Evolutionary conservation across 2,888 invertebrate species (phyloP), one percentile per base, ranked within the genome.

Genomic region (Dendrolimus pini): DNA sequence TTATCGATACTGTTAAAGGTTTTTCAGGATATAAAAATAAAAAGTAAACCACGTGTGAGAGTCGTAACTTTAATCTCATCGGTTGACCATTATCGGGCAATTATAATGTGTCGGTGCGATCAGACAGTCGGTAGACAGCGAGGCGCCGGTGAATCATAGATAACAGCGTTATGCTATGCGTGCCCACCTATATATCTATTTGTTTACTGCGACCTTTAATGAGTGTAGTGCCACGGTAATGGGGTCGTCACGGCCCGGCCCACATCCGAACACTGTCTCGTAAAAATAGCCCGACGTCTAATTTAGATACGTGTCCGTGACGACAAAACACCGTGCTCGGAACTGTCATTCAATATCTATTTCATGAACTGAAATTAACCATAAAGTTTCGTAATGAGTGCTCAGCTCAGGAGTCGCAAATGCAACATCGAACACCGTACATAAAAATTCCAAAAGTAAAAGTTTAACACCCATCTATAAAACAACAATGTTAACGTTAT

Each of bases 61-160:
- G 76, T 79, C 76, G 75, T 76, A 82, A 72, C 69, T 81, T 80
- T 83, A 84, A 85, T 84, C 81, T 82, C 82, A 80, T 82, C 80
- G 78, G 75, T 68, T 75, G 77, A 76, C 78, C 80, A 85, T 85
- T 85, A 88, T 86, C 84, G 80, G 77, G 72, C 74, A 74, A 80
- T 84, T 83, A 83, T 80, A 78, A 77, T 80, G 78, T 80, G 82
- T 73, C 80, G 80, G 80, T 68, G 71, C 80, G 81, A 88, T 87
- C 85, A 88, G 86, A 88, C 88, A 70, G 70, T 64, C 69, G 74
- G 78, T 82, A 90, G 89, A 89, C 89, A 66, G 85, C 83, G 77
- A 75, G 89, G 86, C 89, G 89, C 85, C 89, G 72, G 81, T 90
- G 89, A 87, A 85, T 89, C 87, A 89, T 83, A 85, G 85, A 85